Evolutionary conservation across 2,888 invertebrate genomes (phyloP).

Genomic region (Limnephilus lunatus): DNA sequence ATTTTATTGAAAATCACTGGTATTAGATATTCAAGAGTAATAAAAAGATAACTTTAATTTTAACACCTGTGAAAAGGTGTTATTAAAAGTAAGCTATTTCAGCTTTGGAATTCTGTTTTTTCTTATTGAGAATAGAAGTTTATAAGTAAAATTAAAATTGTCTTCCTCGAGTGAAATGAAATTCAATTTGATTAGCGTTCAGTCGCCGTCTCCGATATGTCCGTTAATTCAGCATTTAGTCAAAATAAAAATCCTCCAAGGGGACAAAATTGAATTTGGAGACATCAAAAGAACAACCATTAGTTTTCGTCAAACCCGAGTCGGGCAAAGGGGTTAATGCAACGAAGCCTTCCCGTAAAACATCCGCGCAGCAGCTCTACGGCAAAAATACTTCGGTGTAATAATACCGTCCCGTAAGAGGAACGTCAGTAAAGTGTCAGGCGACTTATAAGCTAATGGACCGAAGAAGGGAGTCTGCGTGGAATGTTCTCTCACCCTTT

Average conservation of each 20-base stretch:
- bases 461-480: constrained; percentile 7
- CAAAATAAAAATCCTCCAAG: neutral
- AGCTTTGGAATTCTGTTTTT: neutral
- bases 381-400: constrained; percentile 11
- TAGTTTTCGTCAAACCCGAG: neutral
- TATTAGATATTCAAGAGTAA: too few relatives aligned
- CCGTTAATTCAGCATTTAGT: neutral
- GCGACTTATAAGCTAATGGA: constrained; percentile 46
- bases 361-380: neutral
- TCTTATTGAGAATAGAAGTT: neutral
- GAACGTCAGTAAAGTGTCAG: constrained; percentile 40
- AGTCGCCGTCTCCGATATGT: neutral
- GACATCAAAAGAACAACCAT: neutral
- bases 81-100: too few relatives aligned
- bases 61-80: too few relatives aligned
- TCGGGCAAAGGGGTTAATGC: constrained; percentile 15
- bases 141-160: neutral
- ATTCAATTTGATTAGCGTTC: neutral
- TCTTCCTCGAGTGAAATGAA: neutral
- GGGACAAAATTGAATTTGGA: neutral
- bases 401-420: constrained; percentile 27
- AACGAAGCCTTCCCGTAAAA: neutral
- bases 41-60: too few relatives aligned
- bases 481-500: neutral
- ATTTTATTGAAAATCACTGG: too few relatives aligned